phyloP scores from a whole-genome alignment of 2,113 vertebrate species.

The Aplodontia rufa region DNA sequence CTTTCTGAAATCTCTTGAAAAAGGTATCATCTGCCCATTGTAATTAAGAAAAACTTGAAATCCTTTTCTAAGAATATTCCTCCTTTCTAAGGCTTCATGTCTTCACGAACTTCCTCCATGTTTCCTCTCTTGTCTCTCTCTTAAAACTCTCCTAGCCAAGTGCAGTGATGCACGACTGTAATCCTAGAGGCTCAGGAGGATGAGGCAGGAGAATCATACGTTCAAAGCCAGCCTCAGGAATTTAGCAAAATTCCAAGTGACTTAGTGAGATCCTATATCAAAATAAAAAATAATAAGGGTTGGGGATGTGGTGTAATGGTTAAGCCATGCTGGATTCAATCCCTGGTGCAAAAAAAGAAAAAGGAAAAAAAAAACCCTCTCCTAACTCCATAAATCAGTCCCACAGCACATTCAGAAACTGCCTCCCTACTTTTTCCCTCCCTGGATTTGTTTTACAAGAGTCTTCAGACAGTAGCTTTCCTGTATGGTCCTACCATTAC shows the following conservation, averaged over 20 bases:
- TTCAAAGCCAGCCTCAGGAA: too few relatives aligned
- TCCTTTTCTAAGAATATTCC: not conserved
- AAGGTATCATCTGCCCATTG: slow-evolving; percentile 14
- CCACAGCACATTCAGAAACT: not conserved
- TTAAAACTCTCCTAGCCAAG: not conserved
- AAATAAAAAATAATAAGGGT: too few relatives aligned
- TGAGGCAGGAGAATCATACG: too few relatives aligned
- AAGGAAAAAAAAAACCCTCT: too few relatives aligned
- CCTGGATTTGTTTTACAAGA: not conserved
- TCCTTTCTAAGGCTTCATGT: not conserved
- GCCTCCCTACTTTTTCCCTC: too few relatives aligned
- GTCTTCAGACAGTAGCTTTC: not conserved
- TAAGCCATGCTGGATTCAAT: too few relatives aligned
- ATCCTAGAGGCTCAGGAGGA: too few relatives aligned
- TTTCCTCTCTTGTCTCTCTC: not conserved
- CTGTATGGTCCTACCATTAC: not conserved
- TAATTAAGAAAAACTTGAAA: not conserved
- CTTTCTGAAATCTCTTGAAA: slow-evolving; percentile 6
- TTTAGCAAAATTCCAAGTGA: too few relatives aligned
- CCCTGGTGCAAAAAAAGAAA: too few relatives aligned
- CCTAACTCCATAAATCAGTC: not conserved
- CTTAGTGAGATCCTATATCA: too few relatives aligned
- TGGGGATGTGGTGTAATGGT: too few relatives aligned
- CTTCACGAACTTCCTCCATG: not conserved
- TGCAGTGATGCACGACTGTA: too few relatives aligned